Conservation (phyloP, 2,113 vertebrate genomes). For the Tragelaphus strepsiceros region DNA sequence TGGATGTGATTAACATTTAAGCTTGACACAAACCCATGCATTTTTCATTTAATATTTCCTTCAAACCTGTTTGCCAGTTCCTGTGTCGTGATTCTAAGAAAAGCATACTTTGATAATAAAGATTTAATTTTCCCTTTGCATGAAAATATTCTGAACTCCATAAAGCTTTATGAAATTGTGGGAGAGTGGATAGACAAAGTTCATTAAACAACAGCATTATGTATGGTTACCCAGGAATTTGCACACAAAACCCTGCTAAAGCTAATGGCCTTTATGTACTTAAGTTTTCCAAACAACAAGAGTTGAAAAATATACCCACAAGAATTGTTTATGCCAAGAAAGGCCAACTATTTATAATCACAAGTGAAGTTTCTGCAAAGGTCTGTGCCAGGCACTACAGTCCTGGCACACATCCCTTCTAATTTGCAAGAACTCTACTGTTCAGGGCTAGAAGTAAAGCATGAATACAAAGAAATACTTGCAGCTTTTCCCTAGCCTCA, state of each 20-base stretch:
- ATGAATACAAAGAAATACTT: conserved; percentile 31
- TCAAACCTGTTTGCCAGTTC: conserved; percentile 10
- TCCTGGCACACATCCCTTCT: conserved; percentile 38
- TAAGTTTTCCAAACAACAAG: conserved; percentile 63
- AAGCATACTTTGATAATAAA: conserved; percentile 37
- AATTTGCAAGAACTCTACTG: conserved; percentile 52
- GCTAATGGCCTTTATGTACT: conserved; percentile 36
- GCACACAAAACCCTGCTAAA: conserved; percentile 22
- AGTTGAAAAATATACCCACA: conserved; percentile 58
- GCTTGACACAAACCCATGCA: conserved; percentile 26
- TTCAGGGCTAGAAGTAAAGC: conserved; percentile 44
- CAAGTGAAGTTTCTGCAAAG: conserved; percentile 51
- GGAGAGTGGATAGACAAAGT: background rate
- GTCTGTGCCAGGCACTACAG: conserved; percentile 24
- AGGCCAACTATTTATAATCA: conserved; percentile 60
- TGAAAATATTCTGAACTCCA: conserved; percentile 38
- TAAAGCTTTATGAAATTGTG: conserved; percentile 19
- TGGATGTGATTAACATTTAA: conserved; percentile 54
- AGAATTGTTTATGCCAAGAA: conserved; percentile 60
- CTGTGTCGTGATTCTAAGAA: conserved; percentile 22
- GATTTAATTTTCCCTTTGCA: conserved; percentile 30
- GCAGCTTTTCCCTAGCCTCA: background rate
- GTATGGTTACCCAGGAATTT: conserved; percentile 37
- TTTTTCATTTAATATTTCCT: conserved; percentile 46
- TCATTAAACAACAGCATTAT: background rate